These are phyloP conservation scores for Tetramorium parvispinum DNA, from an alignment of 1,140 invertebrate genomes.

Conservation along the genomic window DNA sequence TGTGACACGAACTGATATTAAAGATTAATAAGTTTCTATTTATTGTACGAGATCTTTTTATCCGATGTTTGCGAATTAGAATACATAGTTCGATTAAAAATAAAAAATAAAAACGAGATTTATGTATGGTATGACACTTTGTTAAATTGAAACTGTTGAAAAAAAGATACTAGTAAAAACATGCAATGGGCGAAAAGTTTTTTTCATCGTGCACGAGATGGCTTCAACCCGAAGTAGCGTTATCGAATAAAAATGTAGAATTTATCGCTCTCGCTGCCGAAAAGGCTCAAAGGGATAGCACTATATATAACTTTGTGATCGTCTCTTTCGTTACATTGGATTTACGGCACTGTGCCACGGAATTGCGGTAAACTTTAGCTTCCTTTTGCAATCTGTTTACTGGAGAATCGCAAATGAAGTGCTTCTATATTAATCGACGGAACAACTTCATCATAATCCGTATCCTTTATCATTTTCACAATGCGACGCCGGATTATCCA, in stretches of 20 bases:
- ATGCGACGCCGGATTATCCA: not conserved
- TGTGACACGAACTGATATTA: not conserved
- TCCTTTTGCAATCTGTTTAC: not conserved
- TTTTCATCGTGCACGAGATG: not conserved
- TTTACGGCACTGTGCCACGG: slow-evolving; percentile 14
- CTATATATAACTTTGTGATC: slow-evolving; percentile 36
- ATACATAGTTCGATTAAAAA: not conserved
- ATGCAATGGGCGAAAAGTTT: not conserved
- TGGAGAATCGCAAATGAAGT: slow-evolving; percentile 6
- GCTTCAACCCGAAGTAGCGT: not conserved
- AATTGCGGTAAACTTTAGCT: slow-evolving; percentile 36
- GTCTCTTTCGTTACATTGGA: slow-evolving; percentile 50
- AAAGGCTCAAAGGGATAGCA: slow-evolving; percentile 38
- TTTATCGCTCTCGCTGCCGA: slow-evolving; percentile 45
- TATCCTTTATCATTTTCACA: slow-evolving; percentile 24
- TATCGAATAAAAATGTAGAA: slow-evolving; percentile 46
- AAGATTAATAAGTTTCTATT: not conserved
- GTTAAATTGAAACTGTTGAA: not conserved
- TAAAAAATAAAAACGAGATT: not conserved
- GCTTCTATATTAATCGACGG: slow-evolving; percentile 7
- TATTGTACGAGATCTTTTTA: not conserved
- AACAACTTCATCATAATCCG: slow-evolving; percentile 21
- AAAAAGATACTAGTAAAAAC: not conserved
- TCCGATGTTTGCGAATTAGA: not conserved
- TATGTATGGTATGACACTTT: not conserved